These are phyloP conservation scores for Nyctibius bracteatus DNA, from an alignment of 2,113 vertebrate species.

Conservation along the genomic window DNA sequence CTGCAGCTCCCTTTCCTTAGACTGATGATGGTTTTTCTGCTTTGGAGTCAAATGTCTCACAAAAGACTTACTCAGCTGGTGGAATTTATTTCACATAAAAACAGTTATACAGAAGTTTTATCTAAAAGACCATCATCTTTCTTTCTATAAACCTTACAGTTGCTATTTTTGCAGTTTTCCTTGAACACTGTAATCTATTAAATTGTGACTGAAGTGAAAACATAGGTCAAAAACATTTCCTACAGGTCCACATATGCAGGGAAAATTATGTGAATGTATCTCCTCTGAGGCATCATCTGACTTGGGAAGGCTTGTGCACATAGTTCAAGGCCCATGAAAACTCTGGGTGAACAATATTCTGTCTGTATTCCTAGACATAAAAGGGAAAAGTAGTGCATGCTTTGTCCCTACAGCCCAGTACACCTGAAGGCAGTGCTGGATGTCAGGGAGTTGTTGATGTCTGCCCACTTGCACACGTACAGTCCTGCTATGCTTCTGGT, in stretches of 20 bases:
- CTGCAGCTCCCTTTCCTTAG: not conserved
- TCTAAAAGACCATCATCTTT: slow-evolving; percentile 40
- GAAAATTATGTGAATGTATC: not conserved
- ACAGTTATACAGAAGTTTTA: slow-evolving; percentile 27
- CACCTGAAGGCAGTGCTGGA: not conserved
- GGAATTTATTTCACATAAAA: slow-evolving; percentile 46
- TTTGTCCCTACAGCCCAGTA: not conserved
- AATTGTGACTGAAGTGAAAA: slow-evolving; percentile 40
- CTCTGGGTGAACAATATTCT: fast-evolving
- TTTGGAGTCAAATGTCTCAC: slow-evolving; percentile 28
- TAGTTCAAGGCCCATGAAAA: not conserved
- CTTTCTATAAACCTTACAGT: not conserved
- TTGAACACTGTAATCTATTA: slow-evolving; percentile 36
- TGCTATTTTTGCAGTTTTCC: slow-evolving; percentile 46
- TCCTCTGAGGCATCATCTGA: not conserved
- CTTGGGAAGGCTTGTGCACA: not conserved
- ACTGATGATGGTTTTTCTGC: slow-evolving; percentile 4
- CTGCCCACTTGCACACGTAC: fast-evolving
- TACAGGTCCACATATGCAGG: not conserved
- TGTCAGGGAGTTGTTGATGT: not conserved
- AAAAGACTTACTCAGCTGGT: slow-evolving; percentile 12
- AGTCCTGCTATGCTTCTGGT: not conserved
- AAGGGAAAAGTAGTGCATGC: not conserved
- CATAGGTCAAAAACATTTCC: not conserved
- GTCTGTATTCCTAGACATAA: not conserved